Percentiles rank a stretch among this genome's conserved stretches.
These are phyloP conservation scores for Apodemus sylvaticus DNA, from an alignment of 2,113 vertebrate genomes.

Conservation along the genomic window DNA sequence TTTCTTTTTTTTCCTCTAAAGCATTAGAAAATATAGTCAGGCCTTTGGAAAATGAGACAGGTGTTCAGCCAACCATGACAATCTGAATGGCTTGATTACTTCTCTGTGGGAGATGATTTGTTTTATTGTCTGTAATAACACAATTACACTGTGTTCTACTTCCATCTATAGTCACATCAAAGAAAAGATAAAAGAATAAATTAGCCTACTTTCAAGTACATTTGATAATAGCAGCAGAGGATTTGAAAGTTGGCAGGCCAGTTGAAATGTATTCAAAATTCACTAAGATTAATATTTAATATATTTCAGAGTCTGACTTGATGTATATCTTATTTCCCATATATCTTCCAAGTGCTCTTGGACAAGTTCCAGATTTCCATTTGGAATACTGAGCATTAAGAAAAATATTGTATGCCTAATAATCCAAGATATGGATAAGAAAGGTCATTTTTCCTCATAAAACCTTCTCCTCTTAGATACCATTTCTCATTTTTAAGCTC, in stretches of 20 bases:
- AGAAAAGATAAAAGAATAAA: slow-evolving; percentile 80
- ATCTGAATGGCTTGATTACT: slow-evolving; percentile 82
- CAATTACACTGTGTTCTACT: slow-evolving; percentile 74
- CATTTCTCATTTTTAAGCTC: neutral
- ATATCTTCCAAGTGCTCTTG: slow-evolving; percentile 46
- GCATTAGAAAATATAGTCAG: slow-evolving; percentile 52
- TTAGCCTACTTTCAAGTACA: slow-evolving; percentile 74
- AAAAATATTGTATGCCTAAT: neutral
- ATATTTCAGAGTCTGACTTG: slow-evolving; percentile 66
- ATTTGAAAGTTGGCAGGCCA: slow-evolving; percentile 71
- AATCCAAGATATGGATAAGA: slow-evolving; percentile 8
- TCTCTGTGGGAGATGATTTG: slow-evolving; percentile 74
- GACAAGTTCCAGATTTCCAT: slow-evolving; percentile 51
- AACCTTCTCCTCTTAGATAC: neutral
- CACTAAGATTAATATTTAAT: slow-evolving; percentile 61
- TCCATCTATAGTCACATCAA: slow-evolving; percentile 74
- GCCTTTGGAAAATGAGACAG: slow-evolving; percentile 67
- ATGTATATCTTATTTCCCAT: slow-evolving; percentile 60
- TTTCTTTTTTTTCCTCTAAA: neutral
- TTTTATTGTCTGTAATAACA: slow-evolving; percentile 85
- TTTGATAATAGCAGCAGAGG: slow-evolving; percentile 74
- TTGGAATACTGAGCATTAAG: slow-evolving; percentile 60
- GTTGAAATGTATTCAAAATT: slow-evolving; percentile 66
- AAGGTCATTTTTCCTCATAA: neutral
- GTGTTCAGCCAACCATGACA: slow-evolving; percentile 75